Base-by-base conservation (phyloP, 2,797 vertebrate genomes). In the Labroides dimidiatus region DNA sequence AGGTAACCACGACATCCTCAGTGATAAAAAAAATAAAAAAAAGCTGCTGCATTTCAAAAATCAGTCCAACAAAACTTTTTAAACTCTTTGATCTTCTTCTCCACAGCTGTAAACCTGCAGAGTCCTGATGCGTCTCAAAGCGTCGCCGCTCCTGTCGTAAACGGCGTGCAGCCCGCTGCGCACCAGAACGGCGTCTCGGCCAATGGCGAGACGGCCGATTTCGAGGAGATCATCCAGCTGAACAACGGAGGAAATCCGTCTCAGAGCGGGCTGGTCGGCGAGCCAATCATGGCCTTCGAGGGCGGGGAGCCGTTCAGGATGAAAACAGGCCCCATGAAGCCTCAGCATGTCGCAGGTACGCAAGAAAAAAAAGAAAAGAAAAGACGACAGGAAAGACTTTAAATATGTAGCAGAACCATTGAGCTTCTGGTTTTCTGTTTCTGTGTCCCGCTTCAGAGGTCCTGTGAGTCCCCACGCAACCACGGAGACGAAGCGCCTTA, bases 281-380 rank as follows among this genome's bases (percentile, higher is more conserved):
- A 96, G 69, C 90, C 95, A 19, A 95, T 97, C 87, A 91, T 96
- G 84, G 92, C 94, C n/a, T 97, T 97, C 0, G 93, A 95, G 0
- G 95, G 94, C 44, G 95, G 93, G 69, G 96, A 97, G 77, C 89
- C 95, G 7, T 98, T 97, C 91, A 93, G 97, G 85, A 98, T 96
- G 93, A 97, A 96, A 84, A 90, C 96, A 0, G 94, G 96, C 77
- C 92, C 96, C 4, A 96, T 98, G 88, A 94, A 97, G 72, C 93
- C 97, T 1, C 94, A 95, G 74, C 97, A 97, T 81, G 95, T 97
- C 41, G 96, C 97, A 95, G 97, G 97, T 99, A 85, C 5, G 2
- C 10, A 19, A 11, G 8, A 13, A 12, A 33, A 33, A 33, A 33
- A 33, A 8, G 30, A 4, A 4, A 4, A 33, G 3, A n/a, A 6